A percentile compares a stretch with the other conserved stretches of the same genome.
These are phyloP conservation scores for Larimichthys polyactis DNA, from an alignment of 2,113 vertebrate species.

Conservation along the genomic window DNA sequence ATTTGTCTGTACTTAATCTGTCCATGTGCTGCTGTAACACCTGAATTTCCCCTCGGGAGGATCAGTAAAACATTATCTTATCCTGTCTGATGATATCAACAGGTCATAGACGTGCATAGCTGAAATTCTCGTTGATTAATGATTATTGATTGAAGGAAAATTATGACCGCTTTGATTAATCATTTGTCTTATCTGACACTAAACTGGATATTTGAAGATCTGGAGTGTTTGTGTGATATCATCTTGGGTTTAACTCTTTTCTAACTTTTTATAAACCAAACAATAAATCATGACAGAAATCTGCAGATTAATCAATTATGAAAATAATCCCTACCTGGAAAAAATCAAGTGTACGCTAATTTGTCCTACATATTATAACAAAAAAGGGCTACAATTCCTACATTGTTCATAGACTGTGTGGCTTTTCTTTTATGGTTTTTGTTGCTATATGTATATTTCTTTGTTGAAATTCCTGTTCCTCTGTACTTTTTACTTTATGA, in stretches of 20 bases:
- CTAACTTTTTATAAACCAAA: too few species aligned
- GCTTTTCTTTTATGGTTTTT: not conserved
- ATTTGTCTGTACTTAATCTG: not conserved
- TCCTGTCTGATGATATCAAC: not conserved
- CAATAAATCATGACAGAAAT: too few species aligned
- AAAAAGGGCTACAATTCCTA: not conserved
- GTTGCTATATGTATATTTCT: too few species aligned
- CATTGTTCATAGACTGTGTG: not conserved
- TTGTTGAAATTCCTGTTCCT: not conserved
- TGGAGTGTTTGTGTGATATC: not conserved
- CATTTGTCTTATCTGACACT: not conserved
- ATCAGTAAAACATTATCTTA: too few species aligned
- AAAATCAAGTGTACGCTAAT: too few species aligned
- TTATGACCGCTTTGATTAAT: not conserved
- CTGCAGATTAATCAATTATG: too few species aligned
- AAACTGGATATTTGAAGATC: not conserved
- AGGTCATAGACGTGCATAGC: not conserved
- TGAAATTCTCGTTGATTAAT: not conserved
- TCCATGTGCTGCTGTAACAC: not conserved
- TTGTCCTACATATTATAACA: not conserved
- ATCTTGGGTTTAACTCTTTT: not conserved
- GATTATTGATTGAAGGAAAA: not conserved
- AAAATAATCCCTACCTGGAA: too few species aligned
- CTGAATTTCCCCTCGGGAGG: not conserved
- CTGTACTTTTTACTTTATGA: not conserved